Percentiles rank a stretch among this genome's conserved stretches.
Conservation (phyloP, 1,140 invertebrate species). For the Zaprionus tsacasi region DNA sequence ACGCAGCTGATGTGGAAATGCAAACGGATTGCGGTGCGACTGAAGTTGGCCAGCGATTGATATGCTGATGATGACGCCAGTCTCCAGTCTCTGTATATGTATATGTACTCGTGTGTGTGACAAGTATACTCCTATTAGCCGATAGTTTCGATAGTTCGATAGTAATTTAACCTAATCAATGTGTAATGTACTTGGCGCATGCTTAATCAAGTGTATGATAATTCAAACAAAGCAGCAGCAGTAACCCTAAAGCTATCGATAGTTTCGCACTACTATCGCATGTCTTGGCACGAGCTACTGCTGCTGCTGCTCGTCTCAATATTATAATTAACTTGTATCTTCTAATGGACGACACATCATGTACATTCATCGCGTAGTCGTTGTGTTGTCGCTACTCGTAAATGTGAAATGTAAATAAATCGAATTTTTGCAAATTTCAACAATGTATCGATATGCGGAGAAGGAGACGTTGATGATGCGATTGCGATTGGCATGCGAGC, state of each 20-base stretch:
- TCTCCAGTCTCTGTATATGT: conserved; percentile 16
- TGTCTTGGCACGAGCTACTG: not conserved
- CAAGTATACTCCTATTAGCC: conserved; percentile 46
- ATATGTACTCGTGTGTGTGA: conserved; percentile 32
- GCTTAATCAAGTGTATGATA: conserved; percentile 50
- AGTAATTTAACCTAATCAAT: conserved; percentile 18
- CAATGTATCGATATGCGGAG: conserved; percentile 15
- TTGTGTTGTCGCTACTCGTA: conserved; percentile 46
- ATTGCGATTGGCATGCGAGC: not conserved
- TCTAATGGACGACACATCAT: conserved; percentile 35
- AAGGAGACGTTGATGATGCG: not conserved
- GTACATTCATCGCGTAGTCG: conserved; percentile 56
- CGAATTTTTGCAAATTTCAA: conserved; percentile 70
- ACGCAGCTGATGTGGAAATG: conserved; percentile 93
- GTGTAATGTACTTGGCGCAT: conserved; percentile 36
- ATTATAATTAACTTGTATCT: conserved; percentile 13
- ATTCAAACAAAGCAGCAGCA: not conserved
- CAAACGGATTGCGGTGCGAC: conserved; percentile 87
- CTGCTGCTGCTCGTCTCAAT: conserved; percentile 9
- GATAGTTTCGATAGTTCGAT: conserved; percentile 22
- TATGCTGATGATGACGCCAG: conserved; percentile 15
- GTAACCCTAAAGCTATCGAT: not conserved
- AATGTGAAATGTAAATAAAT: conserved; percentile 69
- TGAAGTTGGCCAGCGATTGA: conserved; percentile 80
- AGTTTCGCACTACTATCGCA: no score